phyloP scores from a whole-genome alignment of 2,888 invertebrate genomes.

The Agrotis segetum region DNA sequence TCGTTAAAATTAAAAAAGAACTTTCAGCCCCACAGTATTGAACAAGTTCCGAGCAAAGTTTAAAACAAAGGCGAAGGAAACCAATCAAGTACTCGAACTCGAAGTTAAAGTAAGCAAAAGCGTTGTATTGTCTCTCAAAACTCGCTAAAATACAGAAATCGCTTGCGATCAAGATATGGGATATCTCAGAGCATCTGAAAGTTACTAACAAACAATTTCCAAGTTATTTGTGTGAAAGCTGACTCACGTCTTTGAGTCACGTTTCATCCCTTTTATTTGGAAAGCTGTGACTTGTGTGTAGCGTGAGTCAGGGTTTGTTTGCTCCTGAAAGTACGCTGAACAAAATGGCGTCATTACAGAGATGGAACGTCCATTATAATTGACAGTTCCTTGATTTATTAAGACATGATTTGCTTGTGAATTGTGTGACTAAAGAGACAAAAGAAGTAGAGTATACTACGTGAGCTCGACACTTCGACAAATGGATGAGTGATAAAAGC shows the following conservation, averaged over 20 bases:
- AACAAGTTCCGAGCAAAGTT: background rate
- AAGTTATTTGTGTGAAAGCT: constrained; percentile 55
- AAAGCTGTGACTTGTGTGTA: constrained; percentile 40
- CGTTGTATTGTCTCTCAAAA: constrained; percentile 2
- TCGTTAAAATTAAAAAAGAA: background rate
- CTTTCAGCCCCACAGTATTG: background rate
- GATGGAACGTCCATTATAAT: constrained; percentile 25
- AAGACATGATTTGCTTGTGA: background rate
- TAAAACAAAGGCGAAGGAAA: constrained; percentile 18
- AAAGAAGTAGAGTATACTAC: background rate
- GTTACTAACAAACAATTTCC: constrained; percentile 48
- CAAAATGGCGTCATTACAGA: constrained; percentile 25
- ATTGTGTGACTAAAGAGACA: background rate
- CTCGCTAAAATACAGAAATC: constrained; percentile 10
- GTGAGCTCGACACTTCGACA: too few relatives aligned
- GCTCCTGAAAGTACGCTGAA: constrained; percentile 34
- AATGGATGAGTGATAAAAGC: too few relatives aligned
- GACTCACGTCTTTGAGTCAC: constrained; percentile 60
- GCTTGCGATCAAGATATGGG: constrained; percentile 22
- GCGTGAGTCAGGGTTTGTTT: constrained; percentile 60
- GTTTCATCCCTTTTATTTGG: constrained; percentile 61
- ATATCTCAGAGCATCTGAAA: constrained; percentile 42
- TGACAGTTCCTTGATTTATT: constrained; percentile 31
- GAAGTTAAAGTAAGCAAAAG: constrained; percentile 1
- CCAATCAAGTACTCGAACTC: constrained; percentile 5